phyloP scores from a whole-genome alignment of 2,797 vertebrate genomes.

The Phoxinus dragarum region DNA sequence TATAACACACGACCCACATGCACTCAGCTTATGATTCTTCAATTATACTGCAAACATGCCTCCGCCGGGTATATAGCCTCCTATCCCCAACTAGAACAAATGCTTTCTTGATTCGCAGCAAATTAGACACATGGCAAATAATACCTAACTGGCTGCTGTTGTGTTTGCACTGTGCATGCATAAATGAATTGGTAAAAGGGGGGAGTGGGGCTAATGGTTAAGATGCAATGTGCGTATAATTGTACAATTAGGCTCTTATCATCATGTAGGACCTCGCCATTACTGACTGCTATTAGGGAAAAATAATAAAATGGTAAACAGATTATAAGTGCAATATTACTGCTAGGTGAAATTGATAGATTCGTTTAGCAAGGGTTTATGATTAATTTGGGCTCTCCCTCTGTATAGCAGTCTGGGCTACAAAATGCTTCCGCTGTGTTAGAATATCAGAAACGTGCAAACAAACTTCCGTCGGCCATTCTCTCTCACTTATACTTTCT shows the following conservation, averaged over 20 bases:
- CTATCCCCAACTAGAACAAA: constrained; percentile 57
- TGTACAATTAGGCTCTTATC: constrained; percentile 60
- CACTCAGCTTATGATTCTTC: constrained; percentile 57
- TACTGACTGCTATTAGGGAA: constrained; percentile 60
- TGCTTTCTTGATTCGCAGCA: constrained; percentile 57
- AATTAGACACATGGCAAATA: constrained; percentile 64
- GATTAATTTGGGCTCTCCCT: constrained; percentile 34
- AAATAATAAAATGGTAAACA: constrained; percentile 56
- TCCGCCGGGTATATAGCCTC: constrained; percentile 56
- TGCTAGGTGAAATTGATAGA: constrained; percentile 44
- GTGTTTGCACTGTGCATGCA: constrained; percentile 59
- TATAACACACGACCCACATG: constrained; percentile 29
- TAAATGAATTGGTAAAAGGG: constrained; percentile 58
- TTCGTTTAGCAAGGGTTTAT: constrained; percentile 36
- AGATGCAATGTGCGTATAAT: constrained; percentile 60
- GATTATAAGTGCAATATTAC: constrained; percentile 47
- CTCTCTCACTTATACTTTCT: background rate
- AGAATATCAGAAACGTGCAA: background rate
- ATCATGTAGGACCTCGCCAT: constrained; percentile 57
- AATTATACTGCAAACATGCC: constrained; percentile 58
- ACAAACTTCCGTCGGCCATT: background rate
- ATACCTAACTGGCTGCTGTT: constrained; percentile 59
- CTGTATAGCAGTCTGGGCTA: background rate
- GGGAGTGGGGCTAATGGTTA: constrained; percentile 60
- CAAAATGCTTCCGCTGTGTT: constrained; percentile 9